Evolutionary conservation across 2,113 vertebrate genomes (phyloP).

Genomic region (Thunnus thynnus): DNA sequence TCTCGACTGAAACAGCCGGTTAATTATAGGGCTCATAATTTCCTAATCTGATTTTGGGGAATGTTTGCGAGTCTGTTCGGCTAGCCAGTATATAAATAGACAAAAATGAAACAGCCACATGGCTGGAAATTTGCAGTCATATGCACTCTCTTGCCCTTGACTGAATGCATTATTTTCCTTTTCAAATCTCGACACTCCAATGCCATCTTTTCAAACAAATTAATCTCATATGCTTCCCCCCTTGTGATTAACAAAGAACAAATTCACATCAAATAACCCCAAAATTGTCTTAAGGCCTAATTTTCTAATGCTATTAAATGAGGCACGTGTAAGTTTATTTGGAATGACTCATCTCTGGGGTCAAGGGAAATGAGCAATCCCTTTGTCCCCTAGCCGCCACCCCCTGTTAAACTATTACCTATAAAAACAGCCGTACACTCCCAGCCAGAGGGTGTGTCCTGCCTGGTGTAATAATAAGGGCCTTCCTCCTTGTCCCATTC

Average conservation of each 20-base stretch:
- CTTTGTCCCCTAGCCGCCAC: slow-evolving; percentile 67
- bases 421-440: slow-evolving; percentile 75
- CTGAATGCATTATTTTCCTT: slow-evolving; percentile 55
- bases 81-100: slow-evolving; percentile 68
- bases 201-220: slow-evolving; percentile 75
- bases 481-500: slow-evolving; percentile 69
- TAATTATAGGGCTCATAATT: slow-evolving; percentile 70
- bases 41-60: slow-evolving; percentile 71
- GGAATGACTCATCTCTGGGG: slow-evolving; percentile 70
- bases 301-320: slow-evolving; percentile 75
- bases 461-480: slow-evolving; percentile 69
- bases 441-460: slow-evolving; percentile 72
- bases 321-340: slow-evolving; percentile 73
- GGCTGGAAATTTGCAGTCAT: slow-evolving; percentile 76
- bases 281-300: slow-evolving; percentile 69
- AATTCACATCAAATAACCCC: slow-evolving; percentile 68
- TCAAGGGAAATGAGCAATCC: slow-evolving; percentile 68
- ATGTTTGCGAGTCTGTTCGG: slow-evolving; percentile 59
- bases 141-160: slow-evolving; percentile 63
- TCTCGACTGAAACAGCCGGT: slow-evolving; percentile 56
- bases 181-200: slow-evolving; percentile 52
- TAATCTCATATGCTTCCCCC: slow-evolving; percentile 73
- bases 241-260: slow-evolving; percentile 74
- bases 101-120: slow-evolving; percentile 71
- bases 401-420: slow-evolving; percentile 69